Conservation (phyloP, 2,797 vertebrate genomes). For the Urocyon cinereoargenteus region DNA sequence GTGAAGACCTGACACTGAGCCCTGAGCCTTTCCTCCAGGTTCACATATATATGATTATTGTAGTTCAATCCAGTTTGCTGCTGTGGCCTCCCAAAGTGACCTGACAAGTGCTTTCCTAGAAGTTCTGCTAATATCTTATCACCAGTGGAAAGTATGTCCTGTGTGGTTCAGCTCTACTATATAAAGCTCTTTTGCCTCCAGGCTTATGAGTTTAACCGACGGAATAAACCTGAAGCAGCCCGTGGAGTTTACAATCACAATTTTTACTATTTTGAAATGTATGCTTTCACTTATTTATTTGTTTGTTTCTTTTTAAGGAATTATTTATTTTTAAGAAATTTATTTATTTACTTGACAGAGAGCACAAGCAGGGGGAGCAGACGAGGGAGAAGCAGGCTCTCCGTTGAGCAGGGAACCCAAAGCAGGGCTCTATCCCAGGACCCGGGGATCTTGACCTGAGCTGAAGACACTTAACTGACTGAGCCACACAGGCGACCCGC, state of each 20-base stretch:
- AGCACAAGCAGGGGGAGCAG: too few relatives aligned
- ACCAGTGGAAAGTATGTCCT: neutral
- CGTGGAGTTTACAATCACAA: neutral
- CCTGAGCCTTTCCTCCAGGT: neutral
- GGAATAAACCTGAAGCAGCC: neutral
- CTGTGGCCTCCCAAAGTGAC: neutral
- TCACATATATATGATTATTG: neutral
- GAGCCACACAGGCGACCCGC: too few relatives aligned
- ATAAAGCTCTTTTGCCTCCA: neutral
- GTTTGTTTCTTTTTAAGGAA: too few relatives aligned
- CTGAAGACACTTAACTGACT: too few relatives aligned
- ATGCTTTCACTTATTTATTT: too few relatives aligned
- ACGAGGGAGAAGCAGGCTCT: too few relatives aligned
- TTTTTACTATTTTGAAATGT: neutral
- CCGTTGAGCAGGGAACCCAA: too few relatives aligned
- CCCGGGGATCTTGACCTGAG: too few relatives aligned
- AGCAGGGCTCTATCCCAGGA: too few relatives aligned
- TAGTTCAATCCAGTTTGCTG: neutral
- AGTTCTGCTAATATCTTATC: neutral
- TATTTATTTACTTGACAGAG: too few relatives aligned
- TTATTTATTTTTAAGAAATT: too few relatives aligned
- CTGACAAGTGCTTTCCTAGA: neutral
- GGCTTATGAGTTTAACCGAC: neutral
- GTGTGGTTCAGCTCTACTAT: neutral
- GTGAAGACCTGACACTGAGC: neutral